phyloP scores from a whole-genome alignment of 2,797 vertebrate species.

The Thamnophis elegans region DNA sequence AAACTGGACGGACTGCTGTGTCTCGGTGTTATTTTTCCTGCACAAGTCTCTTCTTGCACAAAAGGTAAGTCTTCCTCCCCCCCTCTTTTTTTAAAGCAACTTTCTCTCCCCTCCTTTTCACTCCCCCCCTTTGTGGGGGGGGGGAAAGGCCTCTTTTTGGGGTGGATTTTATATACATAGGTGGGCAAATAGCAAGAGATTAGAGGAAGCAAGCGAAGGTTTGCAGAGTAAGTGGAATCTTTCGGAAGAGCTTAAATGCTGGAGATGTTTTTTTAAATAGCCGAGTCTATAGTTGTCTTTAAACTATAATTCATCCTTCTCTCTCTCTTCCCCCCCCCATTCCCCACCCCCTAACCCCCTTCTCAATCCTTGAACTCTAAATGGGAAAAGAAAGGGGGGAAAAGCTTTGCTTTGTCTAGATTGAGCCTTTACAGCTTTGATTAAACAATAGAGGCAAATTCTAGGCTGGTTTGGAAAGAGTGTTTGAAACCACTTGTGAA shows the following conservation, averaged over 20 bases:
- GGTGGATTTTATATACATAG: conserved; percentile 55
- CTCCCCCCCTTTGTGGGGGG: not conserved
- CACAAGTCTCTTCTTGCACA: conserved; percentile 68
- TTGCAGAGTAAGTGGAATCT: conserved; percentile 67
- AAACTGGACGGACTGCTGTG: conserved; percentile 64
- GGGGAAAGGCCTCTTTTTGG: conserved; percentile 33
- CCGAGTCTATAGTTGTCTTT: conserved; percentile 62
- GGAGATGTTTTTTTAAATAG: conserved; percentile 33
- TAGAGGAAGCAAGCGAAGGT: conserved; percentile 55
- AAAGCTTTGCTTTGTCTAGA: not conserved
- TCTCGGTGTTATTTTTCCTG: conserved; percentile 51
- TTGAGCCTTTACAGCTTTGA: conserved; percentile 31
- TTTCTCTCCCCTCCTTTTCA: not conserved
- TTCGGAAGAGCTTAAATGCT: conserved; percentile 40
- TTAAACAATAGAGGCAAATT: not conserved
- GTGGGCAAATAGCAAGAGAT: conserved; percentile 54
- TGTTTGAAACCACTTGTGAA: not conserved
- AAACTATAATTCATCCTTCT: conserved; percentile 73
- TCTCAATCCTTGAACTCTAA: conserved; percentile 43
- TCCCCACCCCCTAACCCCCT: not conserved
- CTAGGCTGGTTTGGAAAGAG: not conserved
- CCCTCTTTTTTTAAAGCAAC: not conserved
- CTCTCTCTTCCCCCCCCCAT: conserved; percentile 21
- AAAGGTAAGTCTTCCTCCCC: conserved; percentile 79
- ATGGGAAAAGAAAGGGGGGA: not conserved